phyloP scores from a whole-genome alignment of 2,888 invertebrate genomes.

The Clitarchus hookeri region DNA sequence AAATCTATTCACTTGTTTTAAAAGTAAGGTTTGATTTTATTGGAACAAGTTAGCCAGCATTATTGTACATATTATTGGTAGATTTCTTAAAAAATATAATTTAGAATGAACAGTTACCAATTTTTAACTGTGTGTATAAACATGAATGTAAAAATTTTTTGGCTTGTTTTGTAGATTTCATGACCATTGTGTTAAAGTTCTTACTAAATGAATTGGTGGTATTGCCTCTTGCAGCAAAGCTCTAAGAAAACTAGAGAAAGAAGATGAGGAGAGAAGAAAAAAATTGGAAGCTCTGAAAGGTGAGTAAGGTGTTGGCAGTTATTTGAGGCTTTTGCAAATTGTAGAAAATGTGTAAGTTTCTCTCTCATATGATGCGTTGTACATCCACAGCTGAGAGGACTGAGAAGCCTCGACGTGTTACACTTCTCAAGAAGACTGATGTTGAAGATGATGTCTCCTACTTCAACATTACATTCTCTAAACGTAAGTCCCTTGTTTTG shows the following conservation, averaged over 20 bases:
- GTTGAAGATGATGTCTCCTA: constrained; percentile 32
- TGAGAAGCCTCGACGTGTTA: constrained; percentile 40
- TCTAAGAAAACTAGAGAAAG: constrained; percentile 27
- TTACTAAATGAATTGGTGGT: neutral
- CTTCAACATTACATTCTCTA: constrained; percentile 36
- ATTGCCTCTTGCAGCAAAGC: constrained; percentile 26
- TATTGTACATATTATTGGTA: too few relatives aligned
- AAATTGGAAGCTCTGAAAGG: constrained; percentile 24
- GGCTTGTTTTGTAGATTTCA: too few relatives aligned
- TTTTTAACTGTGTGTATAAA: too few relatives aligned
- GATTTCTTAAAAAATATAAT: too few relatives aligned
- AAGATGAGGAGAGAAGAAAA: constrained; percentile 22
- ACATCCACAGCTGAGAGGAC: neutral
- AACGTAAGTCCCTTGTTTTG: constrained; percentile 20
- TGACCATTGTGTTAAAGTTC: too few relatives aligned
- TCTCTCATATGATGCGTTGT: neutral
- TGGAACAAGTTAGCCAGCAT: too few relatives aligned
- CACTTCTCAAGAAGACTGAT: constrained; percentile 32
- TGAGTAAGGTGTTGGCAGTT: neutral
- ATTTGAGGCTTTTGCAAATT: neutral
- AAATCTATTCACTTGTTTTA: too few relatives aligned
- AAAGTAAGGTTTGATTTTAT: too few relatives aligned
- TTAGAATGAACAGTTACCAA: too few relatives aligned
- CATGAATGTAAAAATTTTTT: too few relatives aligned
- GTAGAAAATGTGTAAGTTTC: neutral